Evolutionary conservation across 2,888 invertebrate species (phyloP), one percentile per base, ranked within the genome.

Genomic region (Ferdinandea cuprea): DNA sequence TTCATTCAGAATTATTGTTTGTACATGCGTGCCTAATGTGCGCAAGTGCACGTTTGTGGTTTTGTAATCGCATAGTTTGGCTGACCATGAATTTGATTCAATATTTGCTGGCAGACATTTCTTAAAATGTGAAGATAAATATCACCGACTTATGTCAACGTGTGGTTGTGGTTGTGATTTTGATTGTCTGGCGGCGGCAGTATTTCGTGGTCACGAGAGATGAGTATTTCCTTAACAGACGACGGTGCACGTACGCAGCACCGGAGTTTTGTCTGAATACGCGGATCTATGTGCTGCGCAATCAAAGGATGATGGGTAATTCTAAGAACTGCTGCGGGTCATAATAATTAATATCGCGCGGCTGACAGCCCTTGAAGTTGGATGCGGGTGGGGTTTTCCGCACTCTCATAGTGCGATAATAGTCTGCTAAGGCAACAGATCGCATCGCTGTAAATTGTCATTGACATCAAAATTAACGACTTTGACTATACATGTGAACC

Each of bases 61-160:
- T 81, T 81, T 63, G 78, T 72, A 73, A 77, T 63, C 63, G 8
- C 63, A 83, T 72, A 66, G 56, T 35, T 72, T 13, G 7, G 15
- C 63, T 83, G 83, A 56, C 83, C 83, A 73, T 83, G 83, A 83
- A 78, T 78, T 73, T 46, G 73, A 83, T 63, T 80, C 68, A 69
- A 69, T 73, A 61, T 73, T 80, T 69, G 54, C 44, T 52, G n/a
- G 40, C 35, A 54, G 72, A 35, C 40, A 63, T 40, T 66, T 50
- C 56, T 44, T 6, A 28, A 32, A 32, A 42, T 66, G 46, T 56
- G 61, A 59, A 81, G 81, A 81, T 81, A 76, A 71, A 77, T 81
- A 77, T 81, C 81, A 72, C n/a, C 54, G 40, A 58, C 50, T 80
- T 65, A 68, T 80, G 80, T 80, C 69, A 65, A 74, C 59, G 81